phyloP scores from a whole-genome alignment of 2,113 vertebrate species.

The Nannobrachium achirus region DNA sequence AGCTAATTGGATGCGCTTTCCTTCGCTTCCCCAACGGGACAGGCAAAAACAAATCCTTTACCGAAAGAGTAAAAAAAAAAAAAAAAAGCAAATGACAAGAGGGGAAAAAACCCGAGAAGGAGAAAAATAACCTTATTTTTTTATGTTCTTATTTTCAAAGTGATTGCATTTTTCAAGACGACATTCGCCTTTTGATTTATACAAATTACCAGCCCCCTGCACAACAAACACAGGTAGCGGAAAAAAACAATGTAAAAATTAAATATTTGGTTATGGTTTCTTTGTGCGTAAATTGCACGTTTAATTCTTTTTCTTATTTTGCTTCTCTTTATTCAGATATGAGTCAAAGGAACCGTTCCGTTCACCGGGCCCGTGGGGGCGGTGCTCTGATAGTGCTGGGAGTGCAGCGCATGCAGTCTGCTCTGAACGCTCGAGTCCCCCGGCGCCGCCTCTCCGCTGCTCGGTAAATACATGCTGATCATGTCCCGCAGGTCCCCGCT shows the following conservation, averaged over 20 bases:
- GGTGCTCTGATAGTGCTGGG: constrained; percentile 91
- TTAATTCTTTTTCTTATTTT: constrained; percentile 23
- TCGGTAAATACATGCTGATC: constrained; percentile 99
- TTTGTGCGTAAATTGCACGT: constrained; percentile 44
- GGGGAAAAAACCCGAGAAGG: no score
- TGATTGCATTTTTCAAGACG: constrained; percentile 74
- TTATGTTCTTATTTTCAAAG: constrained; percentile 55
- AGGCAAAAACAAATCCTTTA: constrained; percentile 78
- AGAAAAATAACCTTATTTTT: no score
- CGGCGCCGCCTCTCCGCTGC: constrained; percentile 87
- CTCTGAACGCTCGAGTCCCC: constrained; percentile 88
- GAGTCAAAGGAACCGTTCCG: constrained; percentile 95
- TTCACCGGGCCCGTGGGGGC: constrained; percentile 86
- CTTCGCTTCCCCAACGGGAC: constrained; percentile 35
- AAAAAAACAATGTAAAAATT: constrained; percentile 65
- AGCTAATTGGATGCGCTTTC: constrained; percentile 43
- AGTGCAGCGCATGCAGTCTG: constrained; percentile 90
- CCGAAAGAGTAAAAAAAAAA: constrained; percentile 49
- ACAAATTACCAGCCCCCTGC: constrained; percentile 82
- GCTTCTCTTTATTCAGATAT: constrained; percentile 82
- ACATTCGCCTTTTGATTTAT: constrained; percentile 79
- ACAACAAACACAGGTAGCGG: constrained; percentile 74
- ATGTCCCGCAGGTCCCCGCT: constrained; percentile 96
- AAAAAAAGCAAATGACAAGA: constrained; percentile 10
- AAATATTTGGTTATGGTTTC: constrained; percentile 79